phyloP scores from a whole-genome alignment of 2,113 vertebrate genomes.

The Empidonax traillii region DNA sequence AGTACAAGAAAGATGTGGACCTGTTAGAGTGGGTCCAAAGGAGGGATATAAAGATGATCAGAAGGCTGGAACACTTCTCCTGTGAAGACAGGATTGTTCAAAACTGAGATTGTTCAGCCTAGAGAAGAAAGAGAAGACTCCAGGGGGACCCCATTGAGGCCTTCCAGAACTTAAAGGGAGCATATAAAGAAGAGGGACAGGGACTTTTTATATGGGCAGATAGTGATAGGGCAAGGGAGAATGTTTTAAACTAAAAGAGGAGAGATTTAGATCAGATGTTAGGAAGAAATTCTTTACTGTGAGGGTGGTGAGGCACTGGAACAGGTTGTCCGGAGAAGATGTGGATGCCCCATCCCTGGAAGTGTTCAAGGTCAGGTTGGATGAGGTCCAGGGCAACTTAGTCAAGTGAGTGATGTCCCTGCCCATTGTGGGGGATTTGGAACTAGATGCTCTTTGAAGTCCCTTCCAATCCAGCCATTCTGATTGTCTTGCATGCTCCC shows the following conservation, averaged over 20 bases:
- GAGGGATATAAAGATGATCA: background rate
- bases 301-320: background rate
- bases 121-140: background rate
- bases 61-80: background rate
- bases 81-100: background rate
- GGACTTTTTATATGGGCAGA: background rate
- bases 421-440: background rate
- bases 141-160: background rate
- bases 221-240: background rate
- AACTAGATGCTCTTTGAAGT: background rate
- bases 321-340: background rate
- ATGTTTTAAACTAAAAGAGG: background rate
- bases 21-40: accelerated
- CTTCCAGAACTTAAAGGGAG: background rate
- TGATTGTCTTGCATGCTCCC: background rate
- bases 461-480: background rate
- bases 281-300: background rate
- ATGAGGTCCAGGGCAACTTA: background rate
- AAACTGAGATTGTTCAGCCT: background rate
- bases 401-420: background rate
- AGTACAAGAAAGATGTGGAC: background rate
- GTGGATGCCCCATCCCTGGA: background rate
- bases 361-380: background rate
- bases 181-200: background rate
- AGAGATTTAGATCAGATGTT: background rate